phyloP scores from a whole-genome alignment of 2,797 vertebrate genomes.

The Gadopsis marmoratus region DNA sequence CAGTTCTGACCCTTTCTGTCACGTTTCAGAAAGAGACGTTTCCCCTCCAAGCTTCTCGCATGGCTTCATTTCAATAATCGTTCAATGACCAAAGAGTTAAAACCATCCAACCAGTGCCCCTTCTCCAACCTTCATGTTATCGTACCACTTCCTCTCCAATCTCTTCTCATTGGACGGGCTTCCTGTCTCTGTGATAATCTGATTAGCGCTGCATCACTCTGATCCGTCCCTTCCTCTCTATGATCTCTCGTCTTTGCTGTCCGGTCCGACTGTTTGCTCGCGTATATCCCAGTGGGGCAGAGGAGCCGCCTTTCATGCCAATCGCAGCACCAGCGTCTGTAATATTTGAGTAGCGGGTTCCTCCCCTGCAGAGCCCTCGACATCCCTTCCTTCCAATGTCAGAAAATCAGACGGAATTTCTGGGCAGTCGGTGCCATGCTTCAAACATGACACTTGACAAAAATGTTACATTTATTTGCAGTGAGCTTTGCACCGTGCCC shows the following conservation, averaged over 20 bases:
- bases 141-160: background rate
- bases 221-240: constrained; percentile 14
- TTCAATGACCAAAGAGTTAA: background rate
- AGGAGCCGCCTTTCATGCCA: constrained; percentile 10
- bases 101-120: background rate
- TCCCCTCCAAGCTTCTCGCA: background rate
- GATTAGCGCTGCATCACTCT: constrained; percentile 43
- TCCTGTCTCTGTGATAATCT: constrained; percentile 41
- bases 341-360: background rate
- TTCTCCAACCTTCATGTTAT: background rate
- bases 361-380: background rate
- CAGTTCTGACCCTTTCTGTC: too few relatives aligned
- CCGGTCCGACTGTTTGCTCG: constrained; percentile 24
- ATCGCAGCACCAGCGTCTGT: constrained; percentile 18
- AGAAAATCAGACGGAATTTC: background rate
- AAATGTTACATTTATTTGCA: background rate
- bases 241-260: constrained; percentile 40
- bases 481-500: background rate
- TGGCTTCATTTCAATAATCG: background rate
- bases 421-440: too few relatives aligned
- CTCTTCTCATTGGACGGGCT: constrained; percentile 33
- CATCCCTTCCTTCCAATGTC: background rate
- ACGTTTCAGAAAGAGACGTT: too few relatives aligned
- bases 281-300: constrained; percentile 22
- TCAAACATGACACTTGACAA: background rate